These are phyloP conservation scores for Chlorodrepanis virens DNA, from an alignment of 2,113 vertebrate genomes.

Conservation along the genomic window DNA sequence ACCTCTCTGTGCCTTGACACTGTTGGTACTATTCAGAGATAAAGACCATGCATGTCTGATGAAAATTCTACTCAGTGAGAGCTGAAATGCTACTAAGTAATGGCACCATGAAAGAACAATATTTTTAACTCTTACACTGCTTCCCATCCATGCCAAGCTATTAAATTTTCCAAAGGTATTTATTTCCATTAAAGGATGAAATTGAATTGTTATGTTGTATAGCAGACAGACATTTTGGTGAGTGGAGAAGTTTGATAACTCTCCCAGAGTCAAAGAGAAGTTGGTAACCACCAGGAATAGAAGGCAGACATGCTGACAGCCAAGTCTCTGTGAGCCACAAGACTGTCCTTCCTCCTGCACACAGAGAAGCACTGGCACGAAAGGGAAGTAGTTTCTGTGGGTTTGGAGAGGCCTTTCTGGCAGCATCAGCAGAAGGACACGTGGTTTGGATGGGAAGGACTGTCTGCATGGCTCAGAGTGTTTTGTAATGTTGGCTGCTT, in stretches of 20 bases:
- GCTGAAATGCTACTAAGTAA: neutral
- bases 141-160: neutral
- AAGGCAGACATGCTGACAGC: conserved; percentile 7
- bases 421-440: neutral
- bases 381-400: conserved; percentile 12
- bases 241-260: neutral
- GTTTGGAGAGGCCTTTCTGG: neutral
- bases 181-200: neutral
- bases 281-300: conserved; percentile 12
- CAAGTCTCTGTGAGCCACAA: neutral
- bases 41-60: neutral
- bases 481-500: neutral
- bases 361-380: neutral
- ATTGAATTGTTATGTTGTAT: neutral
- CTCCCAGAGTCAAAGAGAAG: conserved; percentile 18
- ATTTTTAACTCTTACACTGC: neutral
- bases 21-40: neutral
- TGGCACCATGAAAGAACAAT: neutral
- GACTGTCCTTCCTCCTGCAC: conserved; percentile 13
- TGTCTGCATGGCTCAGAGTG: neutral
- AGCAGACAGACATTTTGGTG: neutral
- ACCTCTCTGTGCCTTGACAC: neutral
- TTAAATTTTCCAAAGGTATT: neutral
- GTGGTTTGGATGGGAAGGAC: neutral
- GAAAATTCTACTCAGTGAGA: neutral